Evolutionary conservation across 2,888 invertebrate species (phyloP), one percentile per base, ranked within the genome.

Genomic region (Cheilosia variabilis): DNA sequence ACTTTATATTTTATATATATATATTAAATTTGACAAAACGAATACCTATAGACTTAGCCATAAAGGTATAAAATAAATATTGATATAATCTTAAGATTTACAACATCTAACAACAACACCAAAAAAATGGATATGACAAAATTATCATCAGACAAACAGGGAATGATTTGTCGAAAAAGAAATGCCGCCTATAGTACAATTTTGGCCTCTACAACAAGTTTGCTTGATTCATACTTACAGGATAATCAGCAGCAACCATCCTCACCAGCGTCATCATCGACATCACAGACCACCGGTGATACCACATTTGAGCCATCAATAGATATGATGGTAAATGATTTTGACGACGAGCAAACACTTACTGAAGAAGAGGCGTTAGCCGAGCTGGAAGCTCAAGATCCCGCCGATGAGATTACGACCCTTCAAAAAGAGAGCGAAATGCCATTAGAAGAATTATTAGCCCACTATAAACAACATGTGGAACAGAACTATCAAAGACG

Each of bases 291-390:
- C 0, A 89, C 87, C 10, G 88, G 88, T 10, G 92, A 92, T 87
- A 89, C 93, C 89, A 93, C 96, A 90, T 98, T 98, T 94, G 98
- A 98, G 93, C 98, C 98, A 87, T 95, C 97, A 88, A 96, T 97
- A 91, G 98, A 98, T 93, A 98, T 98, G 98, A 96, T 98, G 94
- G 96, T 98, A 87, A 97, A 98, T 95, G 98, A 98, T 93, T 98
- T 97, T 93, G 99, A 99, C 93, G 98, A 99, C 93, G 99, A 99
- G 92, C 95, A 97, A 91, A 99, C 98, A 86, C 92, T 99, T 91
- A 98, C 98, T 92, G 98, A 99, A 93, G 98, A 99, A 94, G 99
- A 99, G 94, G 98, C 97, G 63, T 93, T 98, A 91, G 98, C 97
- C 88, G 97, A 97, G 89, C 95, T 96, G 87, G 97, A 97, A 93